A percentile compares a stretch with the other conserved stretches of the same genome.
Evolutionary conservation across 1,140 invertebrate genomes (phyloP).

Genomic region (Calliopsis andreniformis): DNA sequence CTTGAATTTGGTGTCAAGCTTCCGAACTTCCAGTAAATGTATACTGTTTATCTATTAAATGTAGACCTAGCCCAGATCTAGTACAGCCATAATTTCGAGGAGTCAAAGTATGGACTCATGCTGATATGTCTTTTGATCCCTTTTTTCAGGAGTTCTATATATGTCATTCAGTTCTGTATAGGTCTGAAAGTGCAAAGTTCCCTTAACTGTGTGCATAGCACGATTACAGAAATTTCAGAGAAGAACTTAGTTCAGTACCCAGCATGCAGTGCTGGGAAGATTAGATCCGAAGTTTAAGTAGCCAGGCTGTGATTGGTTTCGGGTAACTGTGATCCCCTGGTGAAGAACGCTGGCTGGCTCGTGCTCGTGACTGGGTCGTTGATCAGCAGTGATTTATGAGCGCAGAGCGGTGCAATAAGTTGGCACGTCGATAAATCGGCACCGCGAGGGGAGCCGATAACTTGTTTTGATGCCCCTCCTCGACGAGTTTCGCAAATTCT

Average conservation of each 20-base stretch:
- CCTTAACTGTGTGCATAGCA: no score
- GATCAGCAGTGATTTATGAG: slow-evolving; percentile 57
- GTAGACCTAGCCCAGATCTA: no score
- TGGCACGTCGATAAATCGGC: slow-evolving; percentile 57
- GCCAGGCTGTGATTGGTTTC: neutral
- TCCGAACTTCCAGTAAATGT: no score
- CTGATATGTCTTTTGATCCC: no score
- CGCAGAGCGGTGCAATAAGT: slow-evolving; percentile 53
- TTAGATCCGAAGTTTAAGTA: neutral
- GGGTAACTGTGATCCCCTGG: slow-evolving; percentile 47
- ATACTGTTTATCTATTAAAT: no score
- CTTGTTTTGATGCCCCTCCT: slow-evolving; percentile 49
- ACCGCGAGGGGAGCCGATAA: slow-evolving; percentile 46
- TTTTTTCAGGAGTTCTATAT: no score
- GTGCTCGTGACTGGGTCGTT: slow-evolving; percentile 27
- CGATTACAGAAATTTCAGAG: no score
- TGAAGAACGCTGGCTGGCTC: slow-evolving; percentile 29
- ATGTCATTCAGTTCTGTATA: no score
- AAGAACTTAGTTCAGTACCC: neutral
- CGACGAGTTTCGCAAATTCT: slow-evolving; percentile 27
- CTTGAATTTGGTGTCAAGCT: no score
- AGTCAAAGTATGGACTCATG: no score
- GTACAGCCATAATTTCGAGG: no score
- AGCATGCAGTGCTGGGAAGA: neutral
- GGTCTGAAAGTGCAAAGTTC: no score